Percentiles rank a stretch among this genome's conserved stretches.
These are phyloP conservation scores for Enteromius paludinosus DNA, from an alignment of 2,797 vertebrate species.

Conservation along the genomic window DNA sequence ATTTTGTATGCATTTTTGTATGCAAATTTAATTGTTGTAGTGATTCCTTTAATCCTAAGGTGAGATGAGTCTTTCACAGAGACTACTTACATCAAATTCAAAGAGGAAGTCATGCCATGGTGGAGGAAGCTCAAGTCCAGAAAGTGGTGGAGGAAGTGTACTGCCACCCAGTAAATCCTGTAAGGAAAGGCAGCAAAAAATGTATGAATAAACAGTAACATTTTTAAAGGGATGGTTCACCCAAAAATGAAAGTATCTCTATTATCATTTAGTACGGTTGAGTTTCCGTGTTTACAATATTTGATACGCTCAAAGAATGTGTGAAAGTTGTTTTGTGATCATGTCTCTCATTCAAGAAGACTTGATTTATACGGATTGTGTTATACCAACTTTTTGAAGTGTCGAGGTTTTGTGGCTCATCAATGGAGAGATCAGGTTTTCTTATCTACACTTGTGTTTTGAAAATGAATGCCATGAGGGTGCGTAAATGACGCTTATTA, in stretches of 20 bases:
- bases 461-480: background rate
- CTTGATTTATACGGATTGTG: background rate
- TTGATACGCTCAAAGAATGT: background rate
- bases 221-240: background rate
- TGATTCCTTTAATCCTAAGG: background rate
- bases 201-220: background rate
- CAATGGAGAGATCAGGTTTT: background rate
- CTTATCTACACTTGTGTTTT: background rate
- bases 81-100: conserved; percentile 54
- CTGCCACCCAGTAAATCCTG: conserved; percentile 71
- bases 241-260: background rate
- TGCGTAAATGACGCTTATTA: background rate
- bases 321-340: background rate
- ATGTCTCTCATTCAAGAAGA: background rate
- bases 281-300: background rate
- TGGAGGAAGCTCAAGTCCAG: conserved; percentile 67
- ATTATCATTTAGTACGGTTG: background rate
- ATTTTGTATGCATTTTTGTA: no score
- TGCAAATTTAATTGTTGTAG: background rate
- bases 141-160: conserved; percentile 65
- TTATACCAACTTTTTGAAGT: background rate
- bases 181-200: conserved; percentile 42
- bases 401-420: background rate
- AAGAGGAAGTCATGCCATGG: conserved; percentile 75
- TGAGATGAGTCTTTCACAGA: conserved; percentile 2